Evolutionary conservation across 2,797 vertebrate genomes (phyloP).

Genomic region (Paguma larvata): DNA sequence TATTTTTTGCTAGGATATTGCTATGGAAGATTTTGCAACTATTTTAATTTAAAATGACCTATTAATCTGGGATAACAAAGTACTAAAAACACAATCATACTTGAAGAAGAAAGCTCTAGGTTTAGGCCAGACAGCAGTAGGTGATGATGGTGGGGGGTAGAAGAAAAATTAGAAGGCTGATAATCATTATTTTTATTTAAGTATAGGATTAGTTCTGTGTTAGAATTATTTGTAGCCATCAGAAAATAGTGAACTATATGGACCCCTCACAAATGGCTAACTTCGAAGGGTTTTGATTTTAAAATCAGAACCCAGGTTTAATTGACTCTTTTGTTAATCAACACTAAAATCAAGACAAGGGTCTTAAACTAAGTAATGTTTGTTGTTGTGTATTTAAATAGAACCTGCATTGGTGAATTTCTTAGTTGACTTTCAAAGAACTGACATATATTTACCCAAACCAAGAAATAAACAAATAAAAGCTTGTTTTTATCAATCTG

Average conservation of each 20-base stretch:
- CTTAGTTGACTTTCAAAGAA: conserved; percentile 9
- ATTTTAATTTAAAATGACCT: conserved; percentile 39
- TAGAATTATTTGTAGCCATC: conserved; percentile 33
- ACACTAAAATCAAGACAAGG: conserved; percentile 5
- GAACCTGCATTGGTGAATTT: neutral
- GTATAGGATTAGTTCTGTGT: neutral
- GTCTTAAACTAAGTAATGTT: neutral
- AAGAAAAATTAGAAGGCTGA: neutral
- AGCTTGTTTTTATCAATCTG: neutral
- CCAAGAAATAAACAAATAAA: conserved; percentile 42
- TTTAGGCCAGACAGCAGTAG: neutral
- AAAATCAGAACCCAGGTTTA: conserved; percentile 40
- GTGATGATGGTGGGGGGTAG: rapidly evolving
- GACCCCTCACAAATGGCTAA: neutral
- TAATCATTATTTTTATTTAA: conserved; percentile 44
- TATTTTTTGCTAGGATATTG: conserved; percentile 54
- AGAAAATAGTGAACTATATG: neutral
- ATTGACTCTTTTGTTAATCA: neutral
- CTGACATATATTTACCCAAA: conserved; percentile 1
- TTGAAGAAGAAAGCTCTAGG: neutral
- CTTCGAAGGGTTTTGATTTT: conserved; percentile 8
- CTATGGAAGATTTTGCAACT: conserved; percentile 46
- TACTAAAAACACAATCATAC: neutral
- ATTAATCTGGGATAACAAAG: conserved; percentile 13
- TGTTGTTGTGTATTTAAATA: neutral